phyloP scores from a whole-genome alignment of 1,140 invertebrate species.

The Penaeus chinensis region DNA sequence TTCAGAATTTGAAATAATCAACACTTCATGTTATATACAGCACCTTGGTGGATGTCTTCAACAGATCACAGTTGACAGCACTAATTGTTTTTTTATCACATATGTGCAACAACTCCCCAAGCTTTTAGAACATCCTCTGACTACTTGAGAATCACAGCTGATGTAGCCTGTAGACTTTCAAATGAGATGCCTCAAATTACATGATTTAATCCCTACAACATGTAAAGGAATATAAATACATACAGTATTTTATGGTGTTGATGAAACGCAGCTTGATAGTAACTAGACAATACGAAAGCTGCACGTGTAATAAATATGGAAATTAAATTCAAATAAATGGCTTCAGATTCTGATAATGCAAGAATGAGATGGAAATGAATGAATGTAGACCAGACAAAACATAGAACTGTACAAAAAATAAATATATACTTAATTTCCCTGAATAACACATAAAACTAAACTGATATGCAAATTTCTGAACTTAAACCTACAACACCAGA shows the following conservation, averaged over 20 bases:
- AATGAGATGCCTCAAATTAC: not conserved
- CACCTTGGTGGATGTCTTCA: constrained; percentile 41
- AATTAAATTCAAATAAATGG: not conserved
- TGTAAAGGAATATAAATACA: not conserved
- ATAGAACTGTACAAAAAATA: constrained; percentile 39
- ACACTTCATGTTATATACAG: constrained; percentile 25
- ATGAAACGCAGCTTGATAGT: not conserved
- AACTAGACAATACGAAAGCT: constrained; percentile 8
- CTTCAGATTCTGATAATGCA: not conserved
- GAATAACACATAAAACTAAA: constrained; percentile 25
- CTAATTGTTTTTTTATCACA: constrained; percentile 21
- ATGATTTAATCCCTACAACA: not conserved
- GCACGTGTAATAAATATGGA: not conserved
- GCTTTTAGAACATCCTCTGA: constrained; percentile 4
- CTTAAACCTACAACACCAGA: constrained; percentile 14
- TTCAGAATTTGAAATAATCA: not conserved
- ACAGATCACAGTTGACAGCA: constrained; percentile 41
- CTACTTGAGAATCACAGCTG: constrained; percentile 1
- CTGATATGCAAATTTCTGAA: constrained; percentile 37
- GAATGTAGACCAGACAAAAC: constrained; percentile 18
- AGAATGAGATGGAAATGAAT: constrained; percentile 15
- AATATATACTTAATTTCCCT: constrained; percentile 36
- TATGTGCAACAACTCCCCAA: constrained; percentile 5
- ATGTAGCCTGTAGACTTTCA: constrained; percentile 10
- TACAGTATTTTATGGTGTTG: not conserved